Percentiles rank a stretch among this genome's conserved stretches.
Conservation (phyloP, 2,797 vertebrate genomes). For the Thunnus albacares region DNA sequence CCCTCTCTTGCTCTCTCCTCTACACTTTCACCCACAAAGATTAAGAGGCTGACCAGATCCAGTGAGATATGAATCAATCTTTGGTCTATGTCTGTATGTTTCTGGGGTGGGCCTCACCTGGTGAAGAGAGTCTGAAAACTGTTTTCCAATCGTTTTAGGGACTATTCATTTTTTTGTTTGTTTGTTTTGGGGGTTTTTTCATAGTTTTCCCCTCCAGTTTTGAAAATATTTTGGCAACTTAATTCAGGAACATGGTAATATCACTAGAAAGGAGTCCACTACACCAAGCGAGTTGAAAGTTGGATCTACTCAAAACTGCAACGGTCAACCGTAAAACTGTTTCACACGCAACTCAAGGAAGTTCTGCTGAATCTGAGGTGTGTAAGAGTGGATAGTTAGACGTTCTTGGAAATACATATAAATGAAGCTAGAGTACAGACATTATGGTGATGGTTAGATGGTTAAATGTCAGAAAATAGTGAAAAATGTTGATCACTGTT, state of each 20-base stretch:
- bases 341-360: background rate
- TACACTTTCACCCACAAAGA: constrained; percentile 53
- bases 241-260: background rate
- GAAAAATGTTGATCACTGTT: too few species aligned
- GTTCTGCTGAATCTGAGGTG: background rate
- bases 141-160: background rate
- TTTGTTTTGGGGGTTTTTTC: background rate
- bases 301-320: background rate
- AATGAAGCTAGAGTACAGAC: too few species aligned
- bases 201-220: background rate
- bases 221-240: background rate
- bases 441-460: too few species aligned
- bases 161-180: background rate
- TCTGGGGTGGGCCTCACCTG: constrained; percentile 5
- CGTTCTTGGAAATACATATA: background rate
- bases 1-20: background rate
- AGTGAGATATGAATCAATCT: constrained; percentile 32
- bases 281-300: background rate
- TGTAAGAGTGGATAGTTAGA: too few species aligned
- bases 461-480: too few species aligned
- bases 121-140: constrained; percentile 9
- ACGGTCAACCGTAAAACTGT: background rate
- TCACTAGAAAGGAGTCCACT: background rate
- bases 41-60: constrained; percentile 35
- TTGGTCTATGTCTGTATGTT: constrained; percentile 18